phyloP scores from a whole-genome alignment of 2,113 vertebrate genomes.

The Hippocampus comes region DNA sequence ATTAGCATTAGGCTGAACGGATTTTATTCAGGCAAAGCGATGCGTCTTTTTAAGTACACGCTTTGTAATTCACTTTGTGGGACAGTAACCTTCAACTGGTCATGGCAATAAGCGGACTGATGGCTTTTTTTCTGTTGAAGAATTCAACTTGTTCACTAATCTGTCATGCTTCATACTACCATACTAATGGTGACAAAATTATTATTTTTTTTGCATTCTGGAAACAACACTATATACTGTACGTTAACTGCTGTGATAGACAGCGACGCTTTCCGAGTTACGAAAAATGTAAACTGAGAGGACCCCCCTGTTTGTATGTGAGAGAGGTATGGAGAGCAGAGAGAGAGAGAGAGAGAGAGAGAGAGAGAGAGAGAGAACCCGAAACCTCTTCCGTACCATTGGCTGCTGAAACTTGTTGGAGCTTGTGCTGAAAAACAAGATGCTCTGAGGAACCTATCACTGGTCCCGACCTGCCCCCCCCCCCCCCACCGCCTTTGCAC shows the following conservation, averaged over 20 bases:
- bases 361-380: not conserved
- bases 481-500: constrained; percentile 31
- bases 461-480: constrained; percentile 41
- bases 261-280: no score
- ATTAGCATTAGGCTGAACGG: no score
- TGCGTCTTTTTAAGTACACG: no score
- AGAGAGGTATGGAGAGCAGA: not conserved
- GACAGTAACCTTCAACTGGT: no score
- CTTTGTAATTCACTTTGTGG: no score
- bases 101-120: no score
- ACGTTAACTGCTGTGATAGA: no score
- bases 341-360: not conserved
- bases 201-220: not conserved
- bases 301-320: not conserved
- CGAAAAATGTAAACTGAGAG: not conserved
- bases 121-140: no score
- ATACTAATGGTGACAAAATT: no score
- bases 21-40: no score
- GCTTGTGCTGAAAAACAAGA: constrained; percentile 77
- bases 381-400: constrained; percentile 53
- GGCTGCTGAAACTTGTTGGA: constrained; percentile 70
- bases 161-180: no score
- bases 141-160: no score
- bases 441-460: constrained; percentile 74
- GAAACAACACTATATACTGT: not conserved